Percentiles rank a stretch among this genome's conserved stretches.
Conservation (phyloP, 2,888 invertebrate species). For the Iselma pallidipennis region DNA sequence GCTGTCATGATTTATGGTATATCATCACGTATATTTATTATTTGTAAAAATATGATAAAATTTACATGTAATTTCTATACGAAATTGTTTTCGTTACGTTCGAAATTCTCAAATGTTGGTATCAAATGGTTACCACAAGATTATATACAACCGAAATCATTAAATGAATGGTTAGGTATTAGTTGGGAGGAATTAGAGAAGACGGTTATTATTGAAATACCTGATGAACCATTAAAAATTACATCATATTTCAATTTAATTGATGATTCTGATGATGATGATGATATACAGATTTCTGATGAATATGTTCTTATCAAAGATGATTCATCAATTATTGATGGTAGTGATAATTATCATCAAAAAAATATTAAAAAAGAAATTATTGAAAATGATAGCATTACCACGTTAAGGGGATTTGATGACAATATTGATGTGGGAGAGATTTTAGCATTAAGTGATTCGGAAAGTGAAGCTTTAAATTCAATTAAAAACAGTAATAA, state of each 20-base stretch:
- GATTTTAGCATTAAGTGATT: not conserved
- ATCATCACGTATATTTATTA: conserved; percentile 56
- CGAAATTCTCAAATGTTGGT: conserved; percentile 46
- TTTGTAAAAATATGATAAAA: conserved; percentile 50
- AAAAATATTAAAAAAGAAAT: not conserved
- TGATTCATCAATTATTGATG: conserved; percentile 6
- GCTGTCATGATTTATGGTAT: conserved; percentile 52
- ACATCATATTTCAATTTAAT: conserved; percentile 36
- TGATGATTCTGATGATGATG: conserved; percentile 39
- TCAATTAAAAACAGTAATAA: too few species aligned
- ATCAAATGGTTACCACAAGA: conserved; percentile 52
- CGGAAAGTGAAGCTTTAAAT: not conserved
- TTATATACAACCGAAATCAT: conserved; percentile 51
- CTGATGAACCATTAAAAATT: conserved; percentile 26
- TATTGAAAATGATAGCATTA: not conserved
- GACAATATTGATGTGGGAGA: conserved; percentile 47
- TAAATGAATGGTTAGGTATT: conserved; percentile 54
- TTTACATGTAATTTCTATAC: conserved; percentile 54
- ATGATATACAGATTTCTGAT: conserved; percentile 37
- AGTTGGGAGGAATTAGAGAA: conserved; percentile 51
- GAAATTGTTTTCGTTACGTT: conserved; percentile 47
- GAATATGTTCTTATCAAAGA: conserved; percentile 40
- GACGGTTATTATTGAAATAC: conserved; percentile 34
- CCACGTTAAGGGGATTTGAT: not conserved
- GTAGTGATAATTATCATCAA: not conserved